Base-by-base conservation (phyloP, 2,888 invertebrate genomes). In the Apodemia hepburni region DNA sequence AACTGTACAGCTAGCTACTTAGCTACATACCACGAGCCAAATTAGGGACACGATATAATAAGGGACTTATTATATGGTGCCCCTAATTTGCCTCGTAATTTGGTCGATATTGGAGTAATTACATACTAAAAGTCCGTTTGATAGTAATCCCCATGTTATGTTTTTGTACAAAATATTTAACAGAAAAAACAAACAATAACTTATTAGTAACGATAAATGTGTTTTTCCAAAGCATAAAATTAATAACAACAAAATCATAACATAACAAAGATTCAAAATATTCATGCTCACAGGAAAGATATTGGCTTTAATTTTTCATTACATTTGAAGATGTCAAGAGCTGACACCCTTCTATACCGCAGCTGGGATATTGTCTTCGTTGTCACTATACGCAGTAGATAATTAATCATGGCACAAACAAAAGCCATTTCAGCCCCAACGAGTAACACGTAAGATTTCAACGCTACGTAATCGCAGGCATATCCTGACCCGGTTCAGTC, bases 401-500 rank as follows among this genome's bases (percentile, higher is more conserved):
- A 68, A 73, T 71, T 72, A 72, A 72, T 72, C 70, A 73, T 62
- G 68, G 65, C 67, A 69, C 69, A 68, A 65, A 73, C 69, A 73
- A 74, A 72, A 71, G 67, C 62, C 62, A 64, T 69, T 69, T 69
- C 70, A 73, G 72, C 70, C 69, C 70, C 68, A 70, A 66, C 71
- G 54, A 72, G 70, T 70, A 71, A 67, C 70, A 71, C 71, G 73
- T 74, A 77, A 79, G 77, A 79, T 75, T 77, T 73, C 74, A 79
- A 75, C 71, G 71, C 71, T 74, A 71, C 68, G 75, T 80, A 80
- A 82, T 79, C 78, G 76, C 71, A 68, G 64, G 61, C 77, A 77
- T 78, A 77, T 78, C 78, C 79, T 72, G 75, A 70, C 73, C 74
- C 73, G 70, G 65, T 69, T 61, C 22, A 27, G 29, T 15, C n/a